These are phyloP conservation scores for Rhinogobius similis DNA, from an alignment of 2,113 vertebrate species.

Conservation along the genomic window DNA sequence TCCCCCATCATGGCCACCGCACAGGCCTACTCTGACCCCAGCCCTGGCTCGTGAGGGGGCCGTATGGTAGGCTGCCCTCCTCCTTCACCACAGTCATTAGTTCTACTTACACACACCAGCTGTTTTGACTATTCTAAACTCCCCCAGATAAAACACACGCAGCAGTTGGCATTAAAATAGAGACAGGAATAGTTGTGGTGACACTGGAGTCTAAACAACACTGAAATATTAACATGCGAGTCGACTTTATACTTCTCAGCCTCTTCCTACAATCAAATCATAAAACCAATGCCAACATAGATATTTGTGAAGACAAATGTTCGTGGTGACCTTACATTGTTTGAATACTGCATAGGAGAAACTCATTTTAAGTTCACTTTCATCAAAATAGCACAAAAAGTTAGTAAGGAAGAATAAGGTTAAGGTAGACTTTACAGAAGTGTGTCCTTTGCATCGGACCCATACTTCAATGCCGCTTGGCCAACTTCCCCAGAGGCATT, in stretches of 20 bases:
- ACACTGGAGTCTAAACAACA: conserved; percentile 54
- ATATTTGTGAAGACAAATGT: too few species aligned
- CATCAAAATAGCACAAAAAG: too few species aligned
- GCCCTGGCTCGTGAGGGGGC: conserved; percentile 5
- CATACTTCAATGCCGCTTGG: too few species aligned
- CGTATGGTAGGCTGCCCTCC: not conserved
- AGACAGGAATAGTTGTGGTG: conserved; percentile 57
- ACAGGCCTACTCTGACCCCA: not conserved
- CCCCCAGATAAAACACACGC: conserved; percentile 17
- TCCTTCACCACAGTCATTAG: conserved; percentile 44
- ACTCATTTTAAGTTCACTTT: too few species aligned
- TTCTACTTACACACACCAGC: conserved; percentile 40
- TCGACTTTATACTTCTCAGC: not conserved
- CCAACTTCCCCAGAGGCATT: too few species aligned
- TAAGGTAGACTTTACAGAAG: too few species aligned
- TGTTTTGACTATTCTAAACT: conserved; percentile 57
- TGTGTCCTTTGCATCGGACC: too few species aligned
- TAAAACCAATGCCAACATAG: too few species aligned
- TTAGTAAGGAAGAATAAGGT: too few species aligned
- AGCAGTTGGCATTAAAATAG: conserved; percentile 35
- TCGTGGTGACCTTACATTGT: too few species aligned
- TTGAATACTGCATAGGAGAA: too few species aligned
- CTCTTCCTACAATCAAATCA: too few species aligned
- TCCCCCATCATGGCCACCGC: not conserved
- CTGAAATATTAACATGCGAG: not conserved